Percentiles rank a stretch among this genome's conserved stretches.
These are phyloP conservation scores for Penaeus japonicus DNA, from an alignment of 1,140 invertebrate species.

Conservation along the genomic window DNA sequence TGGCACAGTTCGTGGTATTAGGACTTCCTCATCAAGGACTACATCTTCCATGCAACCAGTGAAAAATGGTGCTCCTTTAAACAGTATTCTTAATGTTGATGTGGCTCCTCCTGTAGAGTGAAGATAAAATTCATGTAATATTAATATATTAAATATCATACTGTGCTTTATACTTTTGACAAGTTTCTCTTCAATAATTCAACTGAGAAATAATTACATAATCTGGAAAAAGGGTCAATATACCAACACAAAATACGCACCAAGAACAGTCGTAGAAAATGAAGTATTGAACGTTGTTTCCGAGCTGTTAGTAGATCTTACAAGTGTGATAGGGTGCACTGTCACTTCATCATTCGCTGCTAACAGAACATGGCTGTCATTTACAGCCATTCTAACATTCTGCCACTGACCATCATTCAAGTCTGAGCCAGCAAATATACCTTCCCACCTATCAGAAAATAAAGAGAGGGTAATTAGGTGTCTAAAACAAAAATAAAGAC, in stretches of 20 bases:
- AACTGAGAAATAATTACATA: background rate
- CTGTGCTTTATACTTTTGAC: no score
- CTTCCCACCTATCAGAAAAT: slow-evolving; percentile 70
- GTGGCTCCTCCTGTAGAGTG: slow-evolving; percentile 47
- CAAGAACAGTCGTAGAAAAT: slow-evolving; percentile 64
- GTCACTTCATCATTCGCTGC: slow-evolving; percentile 88
- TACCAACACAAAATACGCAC: background rate
- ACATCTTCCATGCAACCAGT: slow-evolving; percentile 93
- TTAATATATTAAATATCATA: no score
- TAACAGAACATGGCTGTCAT: slow-evolving; percentile 82
- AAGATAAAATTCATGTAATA: no score
- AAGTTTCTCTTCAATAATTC: no score
- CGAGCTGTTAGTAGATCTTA: slow-evolving; percentile 66
- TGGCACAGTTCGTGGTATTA: slow-evolving; percentile 18
- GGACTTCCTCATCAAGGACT: slow-evolving; percentile 76
- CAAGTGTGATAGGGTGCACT: slow-evolving; percentile 83
- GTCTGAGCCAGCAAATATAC: slow-evolving; percentile 82
- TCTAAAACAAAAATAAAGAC: background rate
- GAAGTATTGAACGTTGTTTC: slow-evolving; percentile 59
- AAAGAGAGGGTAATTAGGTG: background rate
- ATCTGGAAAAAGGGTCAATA: background rate
- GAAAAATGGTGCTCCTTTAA: slow-evolving; percentile 73
- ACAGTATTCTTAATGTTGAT: slow-evolving; percentile 61
- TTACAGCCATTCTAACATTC: slow-evolving; percentile 80
- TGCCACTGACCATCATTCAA: slow-evolving; percentile 89